Evolutionary conservation across 2,113 vertebrate genomes (phyloP).

Genomic region (Hylia prasina): DNA sequence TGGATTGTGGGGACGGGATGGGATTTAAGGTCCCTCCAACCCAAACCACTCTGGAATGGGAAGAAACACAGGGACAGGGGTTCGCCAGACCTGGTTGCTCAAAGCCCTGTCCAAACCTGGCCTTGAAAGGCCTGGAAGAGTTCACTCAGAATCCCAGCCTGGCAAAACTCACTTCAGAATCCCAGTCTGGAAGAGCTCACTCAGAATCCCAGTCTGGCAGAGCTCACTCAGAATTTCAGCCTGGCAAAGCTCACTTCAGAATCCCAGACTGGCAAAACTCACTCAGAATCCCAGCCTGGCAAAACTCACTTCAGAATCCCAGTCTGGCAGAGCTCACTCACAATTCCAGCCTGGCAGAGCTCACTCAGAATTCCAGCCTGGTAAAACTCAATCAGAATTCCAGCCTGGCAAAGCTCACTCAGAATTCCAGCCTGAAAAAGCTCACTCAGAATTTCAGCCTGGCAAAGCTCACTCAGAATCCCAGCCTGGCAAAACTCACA

Average conservation of each 20-base stretch:
- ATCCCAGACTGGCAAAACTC: background rate
- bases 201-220: too few relatives aligned
- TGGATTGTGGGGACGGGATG: background rate
- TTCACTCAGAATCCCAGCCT: background rate
- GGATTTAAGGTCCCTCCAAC: background rate
- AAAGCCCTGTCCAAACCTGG: background rate
- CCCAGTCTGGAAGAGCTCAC: background rate
- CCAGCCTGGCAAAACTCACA: background rate
- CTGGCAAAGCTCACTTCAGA: background rate
- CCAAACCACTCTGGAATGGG: background rate
- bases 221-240: background rate
- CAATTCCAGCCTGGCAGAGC: background rate
- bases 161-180: background rate
- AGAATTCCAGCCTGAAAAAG: background rate
- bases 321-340: background rate
- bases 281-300: background rate
- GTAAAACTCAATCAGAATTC: fast-evolving
- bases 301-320: background rate
- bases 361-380: background rate
- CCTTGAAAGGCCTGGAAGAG: background rate
- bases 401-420: background rate
- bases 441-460: background rate
- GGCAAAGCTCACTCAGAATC: background rate
- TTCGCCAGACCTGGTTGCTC: background rate
- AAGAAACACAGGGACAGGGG: too few relatives aligned